Evolutionary conservation across 2,113 vertebrate species (phyloP), one percentile per base, ranked within the genome.

Genomic region (Oryzias javanicus): DNA sequence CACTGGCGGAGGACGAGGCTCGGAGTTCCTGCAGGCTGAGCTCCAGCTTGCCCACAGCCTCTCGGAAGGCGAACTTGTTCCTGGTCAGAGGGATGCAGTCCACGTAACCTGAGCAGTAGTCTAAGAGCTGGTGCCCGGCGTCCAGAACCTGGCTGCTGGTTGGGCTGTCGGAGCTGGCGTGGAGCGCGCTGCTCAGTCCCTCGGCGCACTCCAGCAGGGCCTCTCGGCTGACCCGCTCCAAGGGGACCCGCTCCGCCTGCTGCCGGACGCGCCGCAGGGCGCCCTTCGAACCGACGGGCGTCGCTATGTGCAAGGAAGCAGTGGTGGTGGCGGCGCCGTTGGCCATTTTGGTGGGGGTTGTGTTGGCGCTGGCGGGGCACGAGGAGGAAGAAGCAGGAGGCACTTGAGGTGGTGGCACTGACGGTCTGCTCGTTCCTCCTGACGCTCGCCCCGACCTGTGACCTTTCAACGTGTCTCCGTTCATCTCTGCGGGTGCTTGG

Each of bases 11-110:
- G 0, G 94, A 96, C 8, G 96, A 97, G 64, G 97, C 95, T 85
- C 97, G 94, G 87, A 99, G 89, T 68, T 98, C 98, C 89, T 98
- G 97, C 78, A 99, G 90, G 86, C 93, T 96, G 65, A 97, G 93
- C 84, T 99, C 98, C 86, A 99, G 92, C 87, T 95, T 98, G 79
- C 94, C 96, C 89, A 99, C 95, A 0, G 96, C 97, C 89, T 98
- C 96, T 40, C 97, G 93, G 83, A 99, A 98, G 86, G 97, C 97
- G 60, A 99, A 99, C 51, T 99, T 99, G 93, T 98, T 98, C 84
- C 98, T 95, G 14, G 91, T 99, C 51, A 99, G 98, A 1, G 94
- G 94, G 90, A 99, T 99, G 90, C 94, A 95, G 91, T 98, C 95
- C 89, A 99, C 96, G 0, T 99, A 99, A 91, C 95, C 95, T 85